These are phyloP conservation scores for Epinotia ramella DNA, from an alignment of 2,888 invertebrate genomes.

Conservation along the genomic window DNA sequence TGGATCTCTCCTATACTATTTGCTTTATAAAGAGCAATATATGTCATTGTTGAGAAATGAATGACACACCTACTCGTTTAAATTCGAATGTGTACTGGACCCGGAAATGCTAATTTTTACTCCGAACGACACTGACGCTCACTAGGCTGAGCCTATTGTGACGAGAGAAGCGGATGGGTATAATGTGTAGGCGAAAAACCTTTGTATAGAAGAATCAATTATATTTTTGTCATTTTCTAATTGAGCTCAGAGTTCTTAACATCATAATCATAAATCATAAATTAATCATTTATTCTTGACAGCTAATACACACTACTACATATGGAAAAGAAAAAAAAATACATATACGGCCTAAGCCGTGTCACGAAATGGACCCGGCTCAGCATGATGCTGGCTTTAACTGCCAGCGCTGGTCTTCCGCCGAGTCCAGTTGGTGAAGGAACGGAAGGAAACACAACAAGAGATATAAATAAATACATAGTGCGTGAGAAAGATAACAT, in stretches of 20 bases:
- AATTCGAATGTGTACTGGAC: conserved; percentile 49
- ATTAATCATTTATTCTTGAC: no score
- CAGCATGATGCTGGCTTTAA: no score
- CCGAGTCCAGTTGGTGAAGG: no score
- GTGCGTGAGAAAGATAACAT: no score
- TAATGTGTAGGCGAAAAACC: not conserved
- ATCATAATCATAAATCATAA: not conserved
- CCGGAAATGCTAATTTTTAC: conserved; percentile 65
- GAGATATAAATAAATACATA: no score
- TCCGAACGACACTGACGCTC: conserved; percentile 55
- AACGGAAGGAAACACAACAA: no score
- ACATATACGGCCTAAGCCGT: no score
- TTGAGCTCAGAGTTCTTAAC: not conserved
- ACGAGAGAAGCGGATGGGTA: conserved; percentile 42
- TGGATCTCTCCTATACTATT: conserved; percentile 34
- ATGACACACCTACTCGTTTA: conserved; percentile 41
- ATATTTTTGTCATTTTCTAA: not conserved
- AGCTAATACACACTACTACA: no score
- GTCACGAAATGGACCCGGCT: no score
- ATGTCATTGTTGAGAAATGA: conserved; percentile 35
- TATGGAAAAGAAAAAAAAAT: no score
- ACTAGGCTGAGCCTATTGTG: conserved; percentile 48
- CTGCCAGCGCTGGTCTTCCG: no score
- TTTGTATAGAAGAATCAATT: not conserved
- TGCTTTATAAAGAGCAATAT: conserved; percentile 25